Percentiles rank a stretch among this genome's conserved stretches.
phyloP scores from a whole-genome alignment of 2,113 vertebrate species.

The Pungitius pungitius region DNA sequence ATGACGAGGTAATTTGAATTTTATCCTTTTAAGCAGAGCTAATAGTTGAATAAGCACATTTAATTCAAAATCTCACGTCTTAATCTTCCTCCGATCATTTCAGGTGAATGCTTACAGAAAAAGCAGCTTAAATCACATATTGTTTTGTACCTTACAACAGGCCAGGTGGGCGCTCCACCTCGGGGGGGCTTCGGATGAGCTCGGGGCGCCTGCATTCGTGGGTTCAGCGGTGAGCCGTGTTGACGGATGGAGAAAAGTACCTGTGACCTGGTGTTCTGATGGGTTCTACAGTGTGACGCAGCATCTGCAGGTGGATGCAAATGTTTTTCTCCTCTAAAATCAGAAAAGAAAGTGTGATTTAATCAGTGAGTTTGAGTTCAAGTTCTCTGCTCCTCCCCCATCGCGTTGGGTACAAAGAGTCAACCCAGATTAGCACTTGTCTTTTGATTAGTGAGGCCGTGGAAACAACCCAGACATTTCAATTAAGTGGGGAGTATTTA shows the following conservation, averaged over 20 bases:
- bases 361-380: constrained; percentile 37
- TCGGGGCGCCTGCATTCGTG: constrained; percentile 19
- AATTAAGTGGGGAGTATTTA: constrained; percentile 63
- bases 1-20: constrained; percentile 48
- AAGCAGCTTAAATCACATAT: neutral
- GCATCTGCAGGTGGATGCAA: neutral
- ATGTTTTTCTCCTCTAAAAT: neutral
- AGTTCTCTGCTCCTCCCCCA: constrained; percentile 3
- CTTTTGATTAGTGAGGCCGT: constrained; percentile 63
- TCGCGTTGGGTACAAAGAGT: constrained; percentile 32
- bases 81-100: neutral
- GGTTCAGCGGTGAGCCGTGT: constrained; percentile 42
- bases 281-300: neutral
- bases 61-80: neutral
- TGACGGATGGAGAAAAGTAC: neutral
- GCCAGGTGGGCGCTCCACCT: constrained; percentile 33
- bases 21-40: neutral
- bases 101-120: neutral
- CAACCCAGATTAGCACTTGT: constrained; percentile 62
- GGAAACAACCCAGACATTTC: constrained; percentile 64
- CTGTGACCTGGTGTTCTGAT: constrained; percentile 1
- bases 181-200: constrained; percentile 46
- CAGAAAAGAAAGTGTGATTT: constrained; percentile 18
- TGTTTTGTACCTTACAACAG: constrained; percentile 26
- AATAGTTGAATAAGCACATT: neutral